Evolutionary conservation across 2,797 vertebrate genomes (phyloP), one percentile per base, ranked within the genome.

Genomic region (Percopsis omiscomaycus): DNA sequence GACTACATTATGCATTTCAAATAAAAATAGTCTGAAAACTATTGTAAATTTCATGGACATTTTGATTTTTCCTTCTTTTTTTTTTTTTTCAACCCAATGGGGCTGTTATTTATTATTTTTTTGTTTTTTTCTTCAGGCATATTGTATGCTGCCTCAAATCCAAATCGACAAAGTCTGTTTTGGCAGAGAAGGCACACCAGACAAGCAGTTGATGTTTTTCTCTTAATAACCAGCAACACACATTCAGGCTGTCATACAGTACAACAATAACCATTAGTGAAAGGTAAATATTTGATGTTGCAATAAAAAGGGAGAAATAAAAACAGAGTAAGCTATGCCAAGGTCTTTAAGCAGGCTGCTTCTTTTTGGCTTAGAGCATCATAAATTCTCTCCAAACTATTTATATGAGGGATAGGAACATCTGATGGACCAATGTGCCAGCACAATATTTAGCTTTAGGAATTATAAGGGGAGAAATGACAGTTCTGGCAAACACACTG

Each of bases 41-140:
- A 49, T 54, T 56, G 4, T 14, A 32, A 73, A 71, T 71, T 75
- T 69, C 71, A 75, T 28, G 66, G 30, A 66, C 15, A 50, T 27
- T 3, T 56, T 66, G 22, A 22, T 22, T 22, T 22, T 22, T 22
- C 22, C 22, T 22, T 22, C 37, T 72, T 71, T 48, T 12, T 51
- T 16, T 51, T 51, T 9, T 4, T 10, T 5, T 53, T 28, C 12
- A 10, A 53, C 13, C 22, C 22, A 22, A 27, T 29, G 51, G 28
- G 16, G 27, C 9, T 13, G 5, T 46, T 9, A 9, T 37, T 37
- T 37, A 37, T 37, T 37, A 9, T 37, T 5, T 5, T 5, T 37
- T 37, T 37, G 9, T 37, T 37, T 37, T 37, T 59, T 28, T 66
- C 61, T 59, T 46, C 64, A 27, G 59, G 64, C 16, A 50, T 56